Evolutionary conservation across 37 sponge, comb jelly and placozoan genomes (phyloP), one percentile per base, ranked within the genome.

Genomic region (Spongilla lacustris): DNA sequence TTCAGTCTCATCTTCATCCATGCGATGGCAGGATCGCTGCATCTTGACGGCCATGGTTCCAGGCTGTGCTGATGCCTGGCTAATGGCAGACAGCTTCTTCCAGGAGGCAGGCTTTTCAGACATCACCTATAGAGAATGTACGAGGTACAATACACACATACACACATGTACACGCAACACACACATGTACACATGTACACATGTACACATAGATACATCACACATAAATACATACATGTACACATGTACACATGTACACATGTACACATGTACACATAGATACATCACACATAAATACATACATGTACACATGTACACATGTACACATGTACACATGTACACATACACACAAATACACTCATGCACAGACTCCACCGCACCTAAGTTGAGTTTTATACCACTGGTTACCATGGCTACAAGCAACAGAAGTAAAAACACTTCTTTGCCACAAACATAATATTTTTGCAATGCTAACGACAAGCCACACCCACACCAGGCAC

Each of bases 1-100:
- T 75, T 97, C 96, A 11, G 90, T 97, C 77, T 97, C 94, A 77
- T 97, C 94, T 36, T 97, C 98, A 70, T 97, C 96, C 27, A 93
- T 87, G 8, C 85, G 82, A 74, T 97, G 96, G 88, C 95, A 91
- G 24, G 92, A 79, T 5, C 98, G 72, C 41, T 91, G 87, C 82
- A 91, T 75, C 48, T 79, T 84, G 30, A 97, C 96, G 5, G 76
- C 86, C 96, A 96, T 93, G 17, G 81, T 69, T 13, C 85, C 94
- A 21, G 93, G 93, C 22, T 82, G 46, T 27, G 89, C 85, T 19
- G 98, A 87, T 23, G 92, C 88, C 81, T 96, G 92, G 73, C 95
- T 94, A 21, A 97, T 66, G 3, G 98, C 98, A 29, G 96, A 95
- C 26, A 97, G 78, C 77, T 96, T 96, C 94, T 97, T 95, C 93